These are phyloP conservation scores for Thryonomys swinderianus DNA, from an alignment of 2,113 vertebrate species.

Conservation along the genomic window DNA sequence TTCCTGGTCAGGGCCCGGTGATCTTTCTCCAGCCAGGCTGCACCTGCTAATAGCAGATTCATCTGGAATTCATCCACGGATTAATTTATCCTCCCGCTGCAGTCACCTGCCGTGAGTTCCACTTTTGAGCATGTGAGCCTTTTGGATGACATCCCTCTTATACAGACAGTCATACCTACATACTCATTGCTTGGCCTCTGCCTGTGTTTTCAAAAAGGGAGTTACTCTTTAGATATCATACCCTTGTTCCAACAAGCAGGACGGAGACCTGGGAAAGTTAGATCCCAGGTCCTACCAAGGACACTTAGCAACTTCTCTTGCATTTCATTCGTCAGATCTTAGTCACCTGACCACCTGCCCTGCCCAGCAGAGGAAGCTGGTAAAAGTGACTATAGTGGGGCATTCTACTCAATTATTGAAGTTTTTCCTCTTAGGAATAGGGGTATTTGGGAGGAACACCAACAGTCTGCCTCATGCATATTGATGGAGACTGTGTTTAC, in stretches of 20 bases:
- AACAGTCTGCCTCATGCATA: neutral
- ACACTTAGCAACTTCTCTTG: accelerated
- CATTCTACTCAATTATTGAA: neutral
- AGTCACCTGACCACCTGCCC: neutral
- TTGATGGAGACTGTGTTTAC: neutral
- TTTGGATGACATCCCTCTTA: neutral
- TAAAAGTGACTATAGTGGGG: neutral
- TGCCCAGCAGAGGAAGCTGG: neutral
- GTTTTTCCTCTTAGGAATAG: neutral
- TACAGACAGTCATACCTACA: neutral
- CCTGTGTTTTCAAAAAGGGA: neutral
- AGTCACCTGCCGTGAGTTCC: neutral
- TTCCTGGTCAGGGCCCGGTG: neutral
- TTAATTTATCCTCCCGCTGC: neutral
- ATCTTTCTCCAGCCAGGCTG: neutral
- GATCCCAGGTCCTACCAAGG: neutral
- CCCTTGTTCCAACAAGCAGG: neutral
- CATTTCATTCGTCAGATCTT: neutral
- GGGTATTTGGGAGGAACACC: neutral
- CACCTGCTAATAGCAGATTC: neutral
- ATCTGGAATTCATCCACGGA: neutral
- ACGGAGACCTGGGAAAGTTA: neutral
- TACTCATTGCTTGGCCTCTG: neutral
- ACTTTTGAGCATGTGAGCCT: neutral
- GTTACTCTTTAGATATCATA: too few species aligned